Evolutionary conservation across 2,888 invertebrate genomes (phyloP).

Genomic region (Dexiosoma caninum): DNA sequence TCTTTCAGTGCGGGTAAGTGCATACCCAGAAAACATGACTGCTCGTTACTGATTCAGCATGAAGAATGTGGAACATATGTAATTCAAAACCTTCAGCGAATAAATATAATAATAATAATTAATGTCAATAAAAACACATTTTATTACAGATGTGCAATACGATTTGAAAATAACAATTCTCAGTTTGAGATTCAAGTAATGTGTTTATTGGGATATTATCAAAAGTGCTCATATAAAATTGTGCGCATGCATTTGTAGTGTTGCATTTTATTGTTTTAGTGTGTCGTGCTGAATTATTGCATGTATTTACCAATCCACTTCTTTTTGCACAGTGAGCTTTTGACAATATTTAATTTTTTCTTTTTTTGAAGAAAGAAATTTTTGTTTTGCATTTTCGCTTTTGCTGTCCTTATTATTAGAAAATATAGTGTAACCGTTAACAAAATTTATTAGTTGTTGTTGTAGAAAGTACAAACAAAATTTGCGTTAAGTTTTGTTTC

Average conservation of each 20-base stretch:
- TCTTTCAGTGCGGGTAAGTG: background rate
- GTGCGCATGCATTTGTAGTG: conserved; percentile 39
- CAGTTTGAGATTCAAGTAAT: too few species aligned
- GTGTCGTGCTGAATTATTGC: too few species aligned
- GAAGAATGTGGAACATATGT: too few species aligned
- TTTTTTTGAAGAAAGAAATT: conserved; percentile 17
- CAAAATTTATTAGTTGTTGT: conserved; percentile 24
- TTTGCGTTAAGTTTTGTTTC: conserved; percentile 48
- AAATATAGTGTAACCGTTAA: conserved; percentile 18
- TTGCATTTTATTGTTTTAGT: too few species aligned
- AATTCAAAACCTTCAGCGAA: too few species aligned
- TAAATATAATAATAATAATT: too few species aligned
- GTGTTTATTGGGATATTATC: background rate
- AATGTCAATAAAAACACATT: too few species aligned
- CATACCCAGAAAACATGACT: too few species aligned
- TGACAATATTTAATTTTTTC: background rate
- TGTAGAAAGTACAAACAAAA: conserved; percentile 34
- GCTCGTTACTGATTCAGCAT: too few species aligned
- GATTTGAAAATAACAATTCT: too few species aligned
- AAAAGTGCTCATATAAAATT: background rate
- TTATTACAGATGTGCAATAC: too few species aligned
- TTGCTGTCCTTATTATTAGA: background rate
- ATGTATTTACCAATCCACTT: conserved; percentile 26
- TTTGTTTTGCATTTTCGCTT: conserved; percentile 9
- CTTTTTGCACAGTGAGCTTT: background rate